phyloP scores from a whole-genome alignment of 2,113 vertebrate genomes.

The Perca fluviatilis region DNA sequence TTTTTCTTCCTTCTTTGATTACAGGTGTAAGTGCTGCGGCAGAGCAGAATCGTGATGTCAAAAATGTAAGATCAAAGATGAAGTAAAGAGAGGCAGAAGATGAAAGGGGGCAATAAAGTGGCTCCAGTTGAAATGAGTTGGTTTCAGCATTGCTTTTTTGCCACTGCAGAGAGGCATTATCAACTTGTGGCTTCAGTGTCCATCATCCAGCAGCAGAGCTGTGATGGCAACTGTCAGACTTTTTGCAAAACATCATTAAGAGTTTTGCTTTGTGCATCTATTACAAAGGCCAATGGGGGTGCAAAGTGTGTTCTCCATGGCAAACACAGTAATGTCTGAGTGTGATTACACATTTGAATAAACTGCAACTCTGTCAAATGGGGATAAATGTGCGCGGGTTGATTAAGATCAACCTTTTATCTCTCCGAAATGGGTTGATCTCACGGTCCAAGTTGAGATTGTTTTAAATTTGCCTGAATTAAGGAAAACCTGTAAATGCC shows the following conservation, averaged over 20 bases:
- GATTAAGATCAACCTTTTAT: conserved; percentile 54
- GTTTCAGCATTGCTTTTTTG: conserved; percentile 38
- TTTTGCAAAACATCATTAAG: conserved; percentile 38
- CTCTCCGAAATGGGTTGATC: conserved; percentile 32
- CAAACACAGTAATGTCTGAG: conserved; percentile 22
- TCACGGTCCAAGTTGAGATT: conserved; percentile 30
- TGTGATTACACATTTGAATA: conserved; percentile 53
- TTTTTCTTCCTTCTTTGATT: conserved; percentile 55
- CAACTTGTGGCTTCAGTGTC: conserved; percentile 37
- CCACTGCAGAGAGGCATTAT: conserved; percentile 20
- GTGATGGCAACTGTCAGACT: conserved; percentile 20
- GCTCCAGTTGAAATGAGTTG: conserved; percentile 37
- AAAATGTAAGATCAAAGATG: conserved; percentile 74
- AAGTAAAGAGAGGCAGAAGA: conserved; percentile 50
- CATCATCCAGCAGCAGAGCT: conserved; percentile 20
- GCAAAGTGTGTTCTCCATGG: conserved; percentile 12
- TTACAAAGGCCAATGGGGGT: conserved; percentile 23
- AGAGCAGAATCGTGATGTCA: conserved; percentile 27
- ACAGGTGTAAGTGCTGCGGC: conserved; percentile 61
- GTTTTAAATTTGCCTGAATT: conserved; percentile 31
- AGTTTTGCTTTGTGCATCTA: conserved; percentile 29
- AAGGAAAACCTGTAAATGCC: conserved; percentile 16
- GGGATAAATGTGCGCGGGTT: conserved; percentile 35
- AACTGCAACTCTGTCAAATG: conserved; percentile 33
- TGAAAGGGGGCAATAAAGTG: conserved; percentile 68